Evolutionary conservation across 2,888 invertebrate genomes (phyloP), one percentile per base, ranked within the genome.

Genomic region (Eupithecia insigniata): DNA sequence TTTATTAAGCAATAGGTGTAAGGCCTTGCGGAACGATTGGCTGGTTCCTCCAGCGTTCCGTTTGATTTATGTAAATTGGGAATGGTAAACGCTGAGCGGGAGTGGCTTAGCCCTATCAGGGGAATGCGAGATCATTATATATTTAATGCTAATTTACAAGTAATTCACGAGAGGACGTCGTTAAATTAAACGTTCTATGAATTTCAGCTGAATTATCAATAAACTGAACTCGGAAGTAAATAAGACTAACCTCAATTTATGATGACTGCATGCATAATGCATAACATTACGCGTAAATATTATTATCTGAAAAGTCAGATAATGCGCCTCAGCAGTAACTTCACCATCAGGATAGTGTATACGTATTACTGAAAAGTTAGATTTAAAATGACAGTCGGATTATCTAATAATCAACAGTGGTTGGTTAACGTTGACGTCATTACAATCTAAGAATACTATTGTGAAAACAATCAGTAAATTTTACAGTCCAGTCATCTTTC

Each of bases 1-100:
- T 85, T 74, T 82, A 85, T 82, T 82, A 73, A 77, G 81, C 78
- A 82, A 84, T 85, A 83, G 83, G 80, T 84, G 85, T 79, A 81
- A 82, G 83, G 81, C 86, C 82, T 79, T 81, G 71, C 75, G 76
- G 78, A 72, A 72, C 79, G 80, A 79, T 82, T 79, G 80, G 80
- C 78, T 78, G 76, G 82, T 80, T 80, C 73, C 60, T 76, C 74
- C 76, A 76, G 77, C 78, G 82, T 78, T 81, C 79, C 85, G 61
- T 60, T 85, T 89, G 89, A 89, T 89, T 89, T 88, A 89, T 89
- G 87, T 85, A 89, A 86, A 89, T 89, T 87, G 86, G 82, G 83
- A 82, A 83, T 77, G 81, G 79, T 84, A 83, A 82, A 67, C 80
- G 80, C 78, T 81, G 81, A 80, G 82, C 78, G 78, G 80, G 78